Conservation (phyloP, 2,797 vertebrate species). For the Carapus acus region DNA sequence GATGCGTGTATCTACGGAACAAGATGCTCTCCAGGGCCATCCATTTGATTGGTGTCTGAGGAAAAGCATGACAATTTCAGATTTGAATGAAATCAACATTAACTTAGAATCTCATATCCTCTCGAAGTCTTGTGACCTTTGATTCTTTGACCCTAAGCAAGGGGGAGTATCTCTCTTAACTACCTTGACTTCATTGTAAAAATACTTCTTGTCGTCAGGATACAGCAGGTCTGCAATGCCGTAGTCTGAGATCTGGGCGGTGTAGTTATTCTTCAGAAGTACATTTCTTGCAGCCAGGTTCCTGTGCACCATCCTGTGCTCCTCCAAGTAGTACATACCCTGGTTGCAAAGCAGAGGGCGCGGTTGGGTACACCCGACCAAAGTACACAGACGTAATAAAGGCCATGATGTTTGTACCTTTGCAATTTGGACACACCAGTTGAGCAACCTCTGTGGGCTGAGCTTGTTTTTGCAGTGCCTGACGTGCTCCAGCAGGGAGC, state of each 20-base stretch:
- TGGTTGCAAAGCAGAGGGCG: slow-evolving; percentile 32
- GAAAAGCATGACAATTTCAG: slow-evolving; percentile 1
- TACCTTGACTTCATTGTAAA: slow-evolving; percentile 88
- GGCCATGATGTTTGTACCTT: slow-evolving; percentile 74
- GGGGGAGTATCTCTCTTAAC: neutral
- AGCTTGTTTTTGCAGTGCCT: slow-evolving; percentile 74
- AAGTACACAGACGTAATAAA: neutral
- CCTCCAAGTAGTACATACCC: slow-evolving; percentile 97
- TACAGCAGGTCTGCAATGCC: slow-evolving; percentile 88
- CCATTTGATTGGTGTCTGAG: slow-evolving; percentile 90
- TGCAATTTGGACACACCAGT: slow-evolving; percentile 97
- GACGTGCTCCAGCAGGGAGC: slow-evolving; percentile 85
- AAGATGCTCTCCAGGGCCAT: slow-evolving; percentile 95
- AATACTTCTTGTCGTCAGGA: slow-evolving; percentile 89
- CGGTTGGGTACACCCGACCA: neutral
- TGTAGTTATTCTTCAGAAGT: slow-evolving; percentile 85
- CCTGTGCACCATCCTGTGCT: slow-evolving; percentile 90
- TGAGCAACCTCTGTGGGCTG: slow-evolving; percentile 87
- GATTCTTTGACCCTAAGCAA: no score
- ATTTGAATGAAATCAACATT: no score
- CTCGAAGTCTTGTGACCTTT: no score
- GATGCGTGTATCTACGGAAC: slow-evolving; percentile 92
- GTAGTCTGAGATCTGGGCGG: slow-evolving; percentile 90
- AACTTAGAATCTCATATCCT: no score
- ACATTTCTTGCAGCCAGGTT: slow-evolving; percentile 92